phyloP scores from a whole-genome alignment of 2,888 invertebrate genomes.

The Bombylius discolor region DNA sequence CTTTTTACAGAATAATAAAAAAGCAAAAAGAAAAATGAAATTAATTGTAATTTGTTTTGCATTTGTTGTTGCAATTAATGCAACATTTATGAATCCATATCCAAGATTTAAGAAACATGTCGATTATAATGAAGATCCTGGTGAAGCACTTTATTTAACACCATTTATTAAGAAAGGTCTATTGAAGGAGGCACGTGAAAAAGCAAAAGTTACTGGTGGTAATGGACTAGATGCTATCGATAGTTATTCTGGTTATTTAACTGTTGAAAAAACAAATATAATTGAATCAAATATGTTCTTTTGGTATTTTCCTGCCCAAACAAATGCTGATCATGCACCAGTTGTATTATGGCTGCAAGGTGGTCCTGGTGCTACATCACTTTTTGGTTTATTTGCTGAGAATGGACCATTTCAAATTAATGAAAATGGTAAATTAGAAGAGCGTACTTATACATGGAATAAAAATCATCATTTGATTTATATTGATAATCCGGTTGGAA shows the following conservation, averaged over 20 bases:
- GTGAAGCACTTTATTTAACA: slow-evolving; percentile 37
- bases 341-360: slow-evolving; percentile 77
- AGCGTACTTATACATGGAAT: slow-evolving; percentile 68
- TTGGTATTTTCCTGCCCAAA: slow-evolving; percentile 76
- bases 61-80: too few species aligned
- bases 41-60: too few species aligned
- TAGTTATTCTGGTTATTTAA: slow-evolving; percentile 54
- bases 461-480: slow-evolving; percentile 64
- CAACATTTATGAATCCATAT: slow-evolving; percentile 34
- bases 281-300: slow-evolving; percentile 67
- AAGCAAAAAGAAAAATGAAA: too few species aligned
- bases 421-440: slow-evolving; percentile 30
- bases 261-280: slow-evolving; percentile 53
- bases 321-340: slow-evolving; percentile 43
- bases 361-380: slow-evolving; percentile 68
- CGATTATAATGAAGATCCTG: slow-evolving; percentile 29
- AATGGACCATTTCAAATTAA: slow-evolving; percentile 61
- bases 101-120: slow-evolving; percentile 25
- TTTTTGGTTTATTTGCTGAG: slow-evolving; percentile 71
- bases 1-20: too few species aligned
- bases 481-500: slow-evolving; percentile 87
- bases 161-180: slow-evolving; percentile 28
- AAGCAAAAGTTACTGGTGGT: slow-evolving; percentile 27
- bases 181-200: slow-evolving; percentile 32
- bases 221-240: slow-evolving; percentile 32